phyloP scores from a whole-genome alignment of 37 sponge, comb jelly and placozoan genomes.

The Aplysina aerophoba region DNA sequence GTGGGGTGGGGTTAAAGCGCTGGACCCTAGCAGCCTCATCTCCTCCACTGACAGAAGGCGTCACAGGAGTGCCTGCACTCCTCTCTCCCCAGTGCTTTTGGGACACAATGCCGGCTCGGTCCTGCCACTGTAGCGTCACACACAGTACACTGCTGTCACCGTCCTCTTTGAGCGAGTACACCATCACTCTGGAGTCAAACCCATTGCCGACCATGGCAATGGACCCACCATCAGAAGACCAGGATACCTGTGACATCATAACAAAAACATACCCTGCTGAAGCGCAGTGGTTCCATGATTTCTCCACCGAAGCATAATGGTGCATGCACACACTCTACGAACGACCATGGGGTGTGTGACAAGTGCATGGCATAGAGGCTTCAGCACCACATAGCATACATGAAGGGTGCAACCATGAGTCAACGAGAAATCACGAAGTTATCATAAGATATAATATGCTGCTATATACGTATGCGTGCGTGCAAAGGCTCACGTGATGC shows the following conservation, averaged over 20 bases:
- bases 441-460: too few species aligned
- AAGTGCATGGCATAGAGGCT: not conserved
- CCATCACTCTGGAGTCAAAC: slow-evolving; percentile 40
- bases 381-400: too few species aligned
- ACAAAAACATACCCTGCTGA: not conserved
- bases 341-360: not conserved
- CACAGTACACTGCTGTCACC: not conserved
- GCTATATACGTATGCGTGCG: too few species aligned
- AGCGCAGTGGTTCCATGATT: not conserved
- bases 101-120: slow-evolving; percentile 4
- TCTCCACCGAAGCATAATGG: not conserved
- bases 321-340: not conserved
- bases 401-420: too few species aligned
- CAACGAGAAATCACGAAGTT: too few species aligned
- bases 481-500: slow-evolving; percentile 67
- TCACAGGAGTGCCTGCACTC: not conserved
- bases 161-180: slow-evolving; percentile 21
- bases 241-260: slow-evolving; percentile 46
- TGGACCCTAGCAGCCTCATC: not conserved
- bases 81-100: not conserved
- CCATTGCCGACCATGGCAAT: slow-evolving; percentile 68
- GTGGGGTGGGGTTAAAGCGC: slow-evolving; percentile 4
- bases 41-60: not conserved
- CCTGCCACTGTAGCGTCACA: slow-evolving; percentile 44
- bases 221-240: slow-evolving; percentile 52